Conservation (phyloP, 2,797 vertebrate species). For the Danio kyathit region DNA sequence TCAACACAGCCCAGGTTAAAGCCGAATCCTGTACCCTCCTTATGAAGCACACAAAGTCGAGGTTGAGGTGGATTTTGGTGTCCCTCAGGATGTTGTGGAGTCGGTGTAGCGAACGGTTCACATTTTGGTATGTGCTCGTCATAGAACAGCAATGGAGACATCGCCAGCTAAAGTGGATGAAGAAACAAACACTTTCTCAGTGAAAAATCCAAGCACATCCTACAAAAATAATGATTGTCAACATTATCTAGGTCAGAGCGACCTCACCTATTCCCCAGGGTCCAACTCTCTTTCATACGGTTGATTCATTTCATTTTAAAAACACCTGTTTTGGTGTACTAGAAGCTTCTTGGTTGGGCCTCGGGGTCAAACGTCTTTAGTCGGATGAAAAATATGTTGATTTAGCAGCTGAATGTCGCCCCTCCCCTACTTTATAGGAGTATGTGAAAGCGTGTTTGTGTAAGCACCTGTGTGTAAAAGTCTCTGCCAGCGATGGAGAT, state of each 20-base stretch:
- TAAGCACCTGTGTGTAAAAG: constrained; percentile 84
- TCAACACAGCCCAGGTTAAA: constrained; percentile 66
- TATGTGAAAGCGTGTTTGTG: not conserved
- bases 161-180: constrained; percentile 68
- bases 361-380: constrained; percentile 30
- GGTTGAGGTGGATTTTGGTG: constrained; percentile 43
- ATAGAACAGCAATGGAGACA: constrained; percentile 78
- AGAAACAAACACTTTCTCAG: constrained; percentile 10
- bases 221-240: constrained; percentile 13
- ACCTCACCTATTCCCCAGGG: constrained; percentile 20
- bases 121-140: constrained; percentile 54
- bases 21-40: constrained; percentile 57
- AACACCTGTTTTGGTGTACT: constrained; percentile 11
- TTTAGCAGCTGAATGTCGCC: constrained; percentile 30
- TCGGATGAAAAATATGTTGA: constrained; percentile 25
- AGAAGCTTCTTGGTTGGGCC: not conserved
- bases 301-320: not conserved
- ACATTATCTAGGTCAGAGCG: constrained; percentile 33
- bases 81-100: constrained; percentile 12
- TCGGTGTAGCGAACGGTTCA: constrained; percentile 20
- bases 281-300: constrained; percentile 5
- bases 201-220: constrained; percentile 14
- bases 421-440: not conserved
- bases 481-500: constrained; percentile 81
- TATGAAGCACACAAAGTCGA: constrained; percentile 61